Conservation (phyloP, 2,113 vertebrate species). For the Amblyopsis rosae region DNA sequence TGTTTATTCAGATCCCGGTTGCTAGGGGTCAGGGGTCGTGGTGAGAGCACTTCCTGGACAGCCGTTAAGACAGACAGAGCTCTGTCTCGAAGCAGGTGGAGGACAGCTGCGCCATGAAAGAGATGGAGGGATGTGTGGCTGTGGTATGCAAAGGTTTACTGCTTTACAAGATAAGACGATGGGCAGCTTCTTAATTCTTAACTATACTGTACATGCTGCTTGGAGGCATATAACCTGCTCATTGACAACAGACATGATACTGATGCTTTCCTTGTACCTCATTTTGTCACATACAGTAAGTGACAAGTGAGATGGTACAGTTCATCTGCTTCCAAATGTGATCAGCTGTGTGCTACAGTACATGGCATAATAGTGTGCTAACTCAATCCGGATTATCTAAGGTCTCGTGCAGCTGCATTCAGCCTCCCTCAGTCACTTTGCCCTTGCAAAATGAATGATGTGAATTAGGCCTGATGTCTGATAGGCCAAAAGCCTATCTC, state of each 20-base stretch:
- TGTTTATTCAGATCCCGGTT: slow-evolving; percentile 78
- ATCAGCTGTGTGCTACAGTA: slow-evolving; percentile 16
- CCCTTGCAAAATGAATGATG: slow-evolving; percentile 28
- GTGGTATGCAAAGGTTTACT: slow-evolving; percentile 34
- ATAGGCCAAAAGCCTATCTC: slow-evolving; percentile 33
- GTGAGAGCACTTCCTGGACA: slow-evolving; percentile 78
- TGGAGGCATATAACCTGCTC: slow-evolving; percentile 6
- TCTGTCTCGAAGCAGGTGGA: slow-evolving; percentile 61
- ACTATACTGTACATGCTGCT: background rate
- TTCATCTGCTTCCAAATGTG: slow-evolving; percentile 44
- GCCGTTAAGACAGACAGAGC: slow-evolving; percentile 57
- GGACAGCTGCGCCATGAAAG: slow-evolving; percentile 24
- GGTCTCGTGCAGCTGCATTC: slow-evolving; percentile 36
- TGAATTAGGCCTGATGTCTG: too few species aligned
- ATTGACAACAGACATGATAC: background rate
- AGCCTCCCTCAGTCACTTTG: slow-evolving; percentile 55
- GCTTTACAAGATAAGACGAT: slow-evolving; percentile 43
- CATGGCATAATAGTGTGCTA: slow-evolving; percentile 41
- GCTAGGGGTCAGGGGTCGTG: slow-evolving; percentile 69
- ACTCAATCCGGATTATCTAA: slow-evolving; percentile 51
- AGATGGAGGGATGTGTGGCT: slow-evolving; percentile 26
- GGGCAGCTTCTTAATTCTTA: slow-evolving; percentile 28
- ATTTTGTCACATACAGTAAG: slow-evolving; percentile 13
- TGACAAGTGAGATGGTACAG: slow-evolving; percentile 42
- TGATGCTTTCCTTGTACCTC: slow-evolving; percentile 26